These are phyloP conservation scores for Plebejus melissa DNA, from an alignment of 2,888 invertebrate species.

Conservation along the genomic window DNA sequence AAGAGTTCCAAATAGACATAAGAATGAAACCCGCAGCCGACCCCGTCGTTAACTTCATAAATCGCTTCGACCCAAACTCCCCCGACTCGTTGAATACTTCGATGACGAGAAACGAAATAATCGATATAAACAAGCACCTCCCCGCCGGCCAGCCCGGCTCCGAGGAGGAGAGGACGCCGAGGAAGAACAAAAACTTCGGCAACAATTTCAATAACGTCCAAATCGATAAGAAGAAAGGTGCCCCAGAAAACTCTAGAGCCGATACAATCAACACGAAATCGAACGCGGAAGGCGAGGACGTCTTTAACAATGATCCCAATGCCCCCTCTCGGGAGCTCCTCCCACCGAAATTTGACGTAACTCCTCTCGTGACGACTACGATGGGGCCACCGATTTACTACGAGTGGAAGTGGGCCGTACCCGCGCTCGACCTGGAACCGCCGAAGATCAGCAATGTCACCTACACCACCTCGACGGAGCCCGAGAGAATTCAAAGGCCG, in stretches of 20 bases:
- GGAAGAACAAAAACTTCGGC: slow-evolving; percentile 53
- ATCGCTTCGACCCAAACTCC: slow-evolving; percentile 68
- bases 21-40: slow-evolving; percentile 49
- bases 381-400: slow-evolving; percentile 82
- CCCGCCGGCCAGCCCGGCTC: slow-evolving; percentile 62
- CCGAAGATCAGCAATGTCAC: slow-evolving; percentile 70
- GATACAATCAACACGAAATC: slow-evolving; percentile 54
- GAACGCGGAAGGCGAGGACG: slow-evolving; percentile 32
- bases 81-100: slow-evolving; percentile 59
- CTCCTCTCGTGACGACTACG: slow-evolving; percentile 65
- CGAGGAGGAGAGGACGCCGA: slow-evolving; percentile 60
- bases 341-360: slow-evolving; percentile 76
- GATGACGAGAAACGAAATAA: slow-evolving; percentile 64
- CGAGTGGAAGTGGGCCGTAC: slow-evolving; percentile 83
- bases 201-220: slow-evolving; percentile 54
- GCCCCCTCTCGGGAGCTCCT: slow-evolving; percentile 58
- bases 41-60: slow-evolving; percentile 64
- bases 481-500: slow-evolving; percentile 43
- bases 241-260: slow-evolving; percentile 48
- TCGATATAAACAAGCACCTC: slow-evolving; percentile 59
- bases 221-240: slow-evolving; percentile 50
- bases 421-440: slow-evolving; percentile 77
- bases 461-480: slow-evolving; percentile 45
- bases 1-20: slow-evolving; percentile 45
- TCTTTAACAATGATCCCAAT: slow-evolving; percentile 18